Evolutionary conservation across 2,888 invertebrate species (phyloP), one percentile per base, ranked within the genome.

Genomic region (Eremobia ochroleuca): DNA sequence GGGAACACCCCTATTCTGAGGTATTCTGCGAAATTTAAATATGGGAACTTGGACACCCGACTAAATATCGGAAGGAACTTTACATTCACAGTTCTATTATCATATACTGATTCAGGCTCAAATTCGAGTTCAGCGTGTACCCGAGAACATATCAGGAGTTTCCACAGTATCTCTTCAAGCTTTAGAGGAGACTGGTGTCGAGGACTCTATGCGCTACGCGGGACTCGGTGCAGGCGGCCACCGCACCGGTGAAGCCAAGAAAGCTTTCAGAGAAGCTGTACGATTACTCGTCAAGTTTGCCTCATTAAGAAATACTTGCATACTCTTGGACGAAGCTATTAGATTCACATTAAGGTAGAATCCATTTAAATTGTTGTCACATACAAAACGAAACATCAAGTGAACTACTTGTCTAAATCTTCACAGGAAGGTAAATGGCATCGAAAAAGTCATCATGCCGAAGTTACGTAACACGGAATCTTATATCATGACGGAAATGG

Each of bases 381-480:
- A 25, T 43, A 46, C 46, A 18, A 46, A 9, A 15, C 18, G 34
- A 66, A 25, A 8, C 15, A 59, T 18, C 67, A 34, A 62, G 18
- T 68, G 4, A 68, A n/a, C 25, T 28, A 40, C 31, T n/a, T 40
- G 25, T 21, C 21, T 8, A n/a, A 62, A 37, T 77, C 15, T 94
- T 94, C 82, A 34, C 93, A 97, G 97, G 84, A 97, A 97, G 88
- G 94, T 96, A 15, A 96, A 97, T 76, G 96, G 96, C 2, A 97
- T 97, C 72, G 96, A 96, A 88, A 97, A 97, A 90, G 95, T 96
- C 0, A 97, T 96, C 21, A 92, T 97, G 91, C 97, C 97, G 8
- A 96, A 96, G 83, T 87, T 97, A 68, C 90, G 90, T 18, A 96
- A 96, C 75, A 97, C 97, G 6, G 95, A 96, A 92, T 92, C 77